Evolutionary conservation across 2,888 invertebrate genomes (phyloP).

Genomic region (Drosophila emarginata): DNA sequence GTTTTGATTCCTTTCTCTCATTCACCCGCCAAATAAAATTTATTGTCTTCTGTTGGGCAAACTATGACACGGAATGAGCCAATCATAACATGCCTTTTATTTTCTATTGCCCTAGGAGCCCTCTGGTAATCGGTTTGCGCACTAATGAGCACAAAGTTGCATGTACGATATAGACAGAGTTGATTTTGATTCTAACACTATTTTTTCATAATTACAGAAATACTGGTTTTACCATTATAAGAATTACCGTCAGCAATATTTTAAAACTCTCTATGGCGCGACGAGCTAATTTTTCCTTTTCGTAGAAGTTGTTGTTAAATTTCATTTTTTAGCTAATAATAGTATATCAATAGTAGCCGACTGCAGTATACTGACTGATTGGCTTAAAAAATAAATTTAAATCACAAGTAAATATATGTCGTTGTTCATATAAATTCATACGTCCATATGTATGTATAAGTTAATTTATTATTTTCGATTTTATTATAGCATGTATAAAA

Average conservation of each 20-base stretch:
- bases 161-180: conserved; percentile 32
- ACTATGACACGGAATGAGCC: conserved; percentile 32
- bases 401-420: too few species aligned
- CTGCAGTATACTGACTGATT: too few species aligned
- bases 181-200: conserved; percentile 35
- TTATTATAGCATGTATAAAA: not conserved
- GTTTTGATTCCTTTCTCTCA: not conserved
- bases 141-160: conserved; percentile 49
- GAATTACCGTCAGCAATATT: not conserved
- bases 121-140: conserved; percentile 58
- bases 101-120: conserved; percentile 55
- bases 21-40: not conserved
- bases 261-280: not conserved
- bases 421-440: too few species aligned
- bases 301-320: too few species aligned
- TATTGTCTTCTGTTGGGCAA: not conserved
- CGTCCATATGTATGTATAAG: too few species aligned
- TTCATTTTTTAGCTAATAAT: too few species aligned
- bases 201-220: not conserved
- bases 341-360: too few species aligned
- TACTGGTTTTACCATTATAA: not conserved
- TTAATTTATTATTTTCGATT: too few species aligned
- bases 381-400: too few species aligned
- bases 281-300: too few species aligned
- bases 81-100: conserved; percentile 70